phyloP scores from a whole-genome alignment of 2,113 vertebrate species.

The Carassius carassius region DNA sequence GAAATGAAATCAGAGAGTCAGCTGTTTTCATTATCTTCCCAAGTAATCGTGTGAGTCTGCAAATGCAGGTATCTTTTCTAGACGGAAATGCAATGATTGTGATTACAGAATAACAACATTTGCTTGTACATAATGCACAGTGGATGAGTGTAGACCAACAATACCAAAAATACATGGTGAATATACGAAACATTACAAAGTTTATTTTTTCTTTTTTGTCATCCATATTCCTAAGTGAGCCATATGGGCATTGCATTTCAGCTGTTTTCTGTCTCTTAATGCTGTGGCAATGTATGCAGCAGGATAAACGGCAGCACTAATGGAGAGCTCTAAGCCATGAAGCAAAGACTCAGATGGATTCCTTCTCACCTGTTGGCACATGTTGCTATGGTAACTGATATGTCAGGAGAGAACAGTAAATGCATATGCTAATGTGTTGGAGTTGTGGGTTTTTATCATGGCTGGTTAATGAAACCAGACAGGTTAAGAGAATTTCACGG shows the following conservation, averaged over 20 bases:
- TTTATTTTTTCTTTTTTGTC: not conserved
- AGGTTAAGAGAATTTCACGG: not conserved
- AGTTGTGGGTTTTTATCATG: conserved; percentile 11
- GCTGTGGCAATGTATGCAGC: not conserved
- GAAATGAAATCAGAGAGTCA: not conserved
- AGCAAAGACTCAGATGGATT: conserved; percentile 21
- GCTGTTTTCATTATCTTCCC: not conserved
- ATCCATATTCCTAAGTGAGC: not conserved
- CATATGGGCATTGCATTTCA: not conserved
- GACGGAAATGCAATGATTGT: not conserved
- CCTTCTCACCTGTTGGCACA: conserved; percentile 37
- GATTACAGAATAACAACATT: conserved; percentile 1
- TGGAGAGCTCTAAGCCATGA: conserved; percentile 16
- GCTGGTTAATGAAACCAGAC: conserved; percentile 20
- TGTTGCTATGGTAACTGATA: conserved; percentile 50
- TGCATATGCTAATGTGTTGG: conserved; percentile 12
- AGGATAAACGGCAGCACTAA: conserved; percentile 42
- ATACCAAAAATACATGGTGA: not conserved
- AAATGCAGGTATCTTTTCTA: not conserved
- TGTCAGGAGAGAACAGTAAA: conserved; percentile 25
- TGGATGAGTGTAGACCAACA: not conserved
- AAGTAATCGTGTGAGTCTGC: not conserved
- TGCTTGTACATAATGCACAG: not conserved
- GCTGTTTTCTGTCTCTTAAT: conserved; percentile 4
- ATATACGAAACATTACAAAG: not conserved